Base-by-base conservation (phyloP, 2,797 vertebrate species). In the Neomorphus geoffroyi region DNA sequence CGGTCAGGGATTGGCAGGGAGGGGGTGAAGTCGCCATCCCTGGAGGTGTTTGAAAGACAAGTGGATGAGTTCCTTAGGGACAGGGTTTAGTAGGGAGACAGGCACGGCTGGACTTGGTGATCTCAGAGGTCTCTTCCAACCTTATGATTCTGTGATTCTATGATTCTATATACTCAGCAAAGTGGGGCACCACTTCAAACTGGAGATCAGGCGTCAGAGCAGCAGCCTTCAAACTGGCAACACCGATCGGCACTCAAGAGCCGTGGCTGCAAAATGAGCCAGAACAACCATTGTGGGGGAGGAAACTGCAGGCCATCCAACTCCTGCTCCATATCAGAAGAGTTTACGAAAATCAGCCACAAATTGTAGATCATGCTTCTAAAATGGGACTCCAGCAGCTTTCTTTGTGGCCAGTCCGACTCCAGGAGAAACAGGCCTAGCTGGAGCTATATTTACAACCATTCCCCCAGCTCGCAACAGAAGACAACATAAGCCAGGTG, bases 201-300 rank as follows among this genome's bases (percentile, higher is more conserved):
- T 13, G 24, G 18, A 41, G 10, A 81, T 32, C 28, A 32, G 35
- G 13, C 28, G 24, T 4, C 1, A 12, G 43, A 53, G 28, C 61
- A 58, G 64, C 78, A 70, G 50, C 53, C 58, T 87, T 79, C 58
- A 65, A 61, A 33, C 23, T 56, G 41, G 37, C 22, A n/a, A 18
- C 28, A 16, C 6, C 22, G 19, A 12, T 14, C 0, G 0, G 30
- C 15, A 19, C 28, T 8, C 26, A 26, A 30, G 30, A 93, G 43
- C 70, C 2, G 1, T 5, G 51, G 23, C 33, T 46, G 35, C 39
- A 70, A 58, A 39, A 81, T 18, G 8, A 80, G 70, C 14, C 69
- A 78, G 67, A 88, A 9, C 24, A 80, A 24, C 35, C n/a, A 28
- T 2, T 17, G 73, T 26, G 51, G 56, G 5, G 10, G 51, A 75